Percentiles rank a stretch among this genome's conserved stretches.
These are phyloP conservation scores for Xiphorhynchus erythropygius DNA, from an alignment of 2,797 vertebrate species.

Conservation along the genomic window DNA sequence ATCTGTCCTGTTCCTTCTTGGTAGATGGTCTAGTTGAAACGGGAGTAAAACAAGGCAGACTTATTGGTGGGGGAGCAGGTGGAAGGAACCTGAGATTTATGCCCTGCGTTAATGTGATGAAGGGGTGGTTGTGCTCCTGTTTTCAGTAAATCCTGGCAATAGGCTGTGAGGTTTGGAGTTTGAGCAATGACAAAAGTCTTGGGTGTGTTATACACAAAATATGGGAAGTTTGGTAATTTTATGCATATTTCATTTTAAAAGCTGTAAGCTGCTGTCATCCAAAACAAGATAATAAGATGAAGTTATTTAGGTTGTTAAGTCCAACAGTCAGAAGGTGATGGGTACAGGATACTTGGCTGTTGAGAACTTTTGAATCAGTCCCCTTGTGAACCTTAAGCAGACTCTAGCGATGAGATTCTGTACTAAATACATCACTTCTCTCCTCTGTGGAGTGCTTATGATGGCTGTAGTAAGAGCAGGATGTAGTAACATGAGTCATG, in stretches of 20 bases:
- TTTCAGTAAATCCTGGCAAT: neutral
- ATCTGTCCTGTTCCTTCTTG: neutral
- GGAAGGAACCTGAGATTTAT: neutral
- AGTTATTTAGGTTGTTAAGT: neutral
- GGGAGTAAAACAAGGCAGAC: neutral
- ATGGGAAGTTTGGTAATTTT: neutral
- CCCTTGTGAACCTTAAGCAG: neutral
- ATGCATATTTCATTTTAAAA: neutral
- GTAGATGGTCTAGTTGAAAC: neutral
- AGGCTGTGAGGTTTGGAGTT: neutral
- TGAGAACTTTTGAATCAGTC: neutral
- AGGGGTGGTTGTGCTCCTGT: neutral
- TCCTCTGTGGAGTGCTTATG: neutral
- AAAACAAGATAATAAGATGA: neutral
- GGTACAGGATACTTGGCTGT: neutral
- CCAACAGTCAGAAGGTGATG: neutral
- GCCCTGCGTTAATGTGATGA: neutral
- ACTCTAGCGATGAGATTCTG: neutral
- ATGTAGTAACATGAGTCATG: neutral
- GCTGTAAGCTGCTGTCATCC: neutral
- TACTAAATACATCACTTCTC: neutral
- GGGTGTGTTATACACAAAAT: neutral
- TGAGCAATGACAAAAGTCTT: neutral
- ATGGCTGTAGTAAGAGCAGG: neutral
- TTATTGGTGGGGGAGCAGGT: neutral